phyloP scores from a whole-genome alignment of 2,797 vertebrate genomes.

The Cetoscarus ocellatus region DNA sequence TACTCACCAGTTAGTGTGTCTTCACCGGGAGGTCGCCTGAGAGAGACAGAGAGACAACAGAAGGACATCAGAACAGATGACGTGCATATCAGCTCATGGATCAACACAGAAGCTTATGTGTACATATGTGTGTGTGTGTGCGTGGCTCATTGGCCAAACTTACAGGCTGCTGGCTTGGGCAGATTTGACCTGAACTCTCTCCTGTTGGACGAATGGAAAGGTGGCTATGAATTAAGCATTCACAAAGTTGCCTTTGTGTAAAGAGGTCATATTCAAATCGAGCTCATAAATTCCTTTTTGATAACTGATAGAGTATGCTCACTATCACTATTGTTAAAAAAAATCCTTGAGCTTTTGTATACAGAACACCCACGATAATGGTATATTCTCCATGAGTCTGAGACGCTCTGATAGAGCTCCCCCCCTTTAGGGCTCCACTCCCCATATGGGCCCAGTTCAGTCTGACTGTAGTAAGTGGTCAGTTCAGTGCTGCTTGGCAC shows the following conservation, averaged over 20 bases:
- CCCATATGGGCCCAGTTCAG: no score
- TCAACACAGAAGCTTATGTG: background rate
- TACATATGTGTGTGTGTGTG: background rate
- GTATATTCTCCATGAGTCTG: no score
- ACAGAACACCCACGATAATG: background rate
- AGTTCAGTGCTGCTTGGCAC: no score
- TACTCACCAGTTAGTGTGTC: constrained; percentile 90
- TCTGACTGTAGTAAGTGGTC: no score
- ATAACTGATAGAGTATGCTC: no score
- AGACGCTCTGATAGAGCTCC: no score
- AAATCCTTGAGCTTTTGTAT: no score
- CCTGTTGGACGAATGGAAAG: constrained; percentile 79
- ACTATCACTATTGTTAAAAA: no score
- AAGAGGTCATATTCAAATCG: background rate
- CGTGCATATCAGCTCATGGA: background rate
- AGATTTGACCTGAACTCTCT: constrained; percentile 92
- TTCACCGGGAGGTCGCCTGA: constrained; percentile 87
- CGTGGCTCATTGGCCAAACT: constrained; percentile 70
- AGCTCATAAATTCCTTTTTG: no score
- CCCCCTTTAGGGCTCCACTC: no score
- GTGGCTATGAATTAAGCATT: constrained; percentile 2
- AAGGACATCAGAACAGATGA: background rate
- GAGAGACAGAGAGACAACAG: constrained; percentile 17
- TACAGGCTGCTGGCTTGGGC: constrained; percentile 90
- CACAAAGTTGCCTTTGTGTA: background rate